Percentiles rank a stretch among this genome's conserved stretches.
These are phyloP conservation scores for Hemaris fuciformis DNA, from an alignment of 2,888 invertebrate genomes.

Conservation along the genomic window DNA sequence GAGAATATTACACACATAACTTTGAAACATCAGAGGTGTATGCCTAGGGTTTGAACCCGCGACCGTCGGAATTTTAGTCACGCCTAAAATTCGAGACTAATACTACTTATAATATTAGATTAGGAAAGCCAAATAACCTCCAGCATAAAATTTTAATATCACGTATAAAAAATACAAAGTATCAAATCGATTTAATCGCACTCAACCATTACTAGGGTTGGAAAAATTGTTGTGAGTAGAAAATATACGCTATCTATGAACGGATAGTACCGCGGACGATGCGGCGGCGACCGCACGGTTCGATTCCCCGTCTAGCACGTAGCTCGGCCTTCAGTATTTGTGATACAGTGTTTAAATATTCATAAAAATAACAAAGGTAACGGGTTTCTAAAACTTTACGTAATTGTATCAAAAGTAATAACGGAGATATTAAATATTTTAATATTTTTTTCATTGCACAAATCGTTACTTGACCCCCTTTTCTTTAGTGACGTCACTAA, in stretches of 20 bases:
- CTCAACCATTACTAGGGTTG: slow-evolving; percentile 46
- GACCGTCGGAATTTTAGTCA: too few relatives aligned
- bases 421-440: too few relatives aligned
- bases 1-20: too few relatives aligned
- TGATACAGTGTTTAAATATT: neutral
- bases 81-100: too few relatives aligned
- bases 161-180: slow-evolving; percentile 29
- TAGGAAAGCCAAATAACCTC: neutral
- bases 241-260: slow-evolving; percentile 63
- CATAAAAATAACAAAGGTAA: neutral
- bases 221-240: slow-evolving; percentile 50
- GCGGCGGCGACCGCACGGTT: slow-evolving; percentile 50
- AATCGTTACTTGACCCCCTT: too few relatives aligned
- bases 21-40: too few relatives aligned
- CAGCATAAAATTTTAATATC: neutral
- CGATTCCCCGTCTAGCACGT: neutral
- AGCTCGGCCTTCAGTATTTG: neutral
- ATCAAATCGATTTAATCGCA: slow-evolving; percentile 42
- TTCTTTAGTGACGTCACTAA: too few relatives aligned
- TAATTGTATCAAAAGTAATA: too few relatives aligned
- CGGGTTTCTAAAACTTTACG: too few relatives aligned
- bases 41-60: too few relatives aligned
- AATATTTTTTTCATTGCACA: too few relatives aligned
- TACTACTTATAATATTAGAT: too few relatives aligned
- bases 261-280: slow-evolving; percentile 56